Conservation (phyloP, 2,113 vertebrate species). For the Mastomys coucha region DNA sequence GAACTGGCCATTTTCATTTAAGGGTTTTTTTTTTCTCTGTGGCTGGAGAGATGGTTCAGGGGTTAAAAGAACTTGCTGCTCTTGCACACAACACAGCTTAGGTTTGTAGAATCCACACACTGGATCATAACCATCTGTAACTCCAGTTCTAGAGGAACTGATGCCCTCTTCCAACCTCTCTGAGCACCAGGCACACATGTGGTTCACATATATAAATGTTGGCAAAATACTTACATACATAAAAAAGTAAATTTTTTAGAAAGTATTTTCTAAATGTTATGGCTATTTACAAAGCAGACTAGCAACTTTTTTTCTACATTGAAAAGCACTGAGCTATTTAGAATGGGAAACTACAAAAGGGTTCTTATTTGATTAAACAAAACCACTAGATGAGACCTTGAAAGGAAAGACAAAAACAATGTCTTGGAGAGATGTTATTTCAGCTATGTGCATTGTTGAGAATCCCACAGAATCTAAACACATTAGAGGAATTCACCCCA, state of each 20-base stretch:
- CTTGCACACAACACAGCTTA: not conserved
- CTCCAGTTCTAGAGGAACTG: not conserved
- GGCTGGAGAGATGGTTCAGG: not conserved
- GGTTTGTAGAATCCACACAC: not conserved
- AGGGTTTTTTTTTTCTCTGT: not conserved
- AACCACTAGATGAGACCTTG: not conserved
- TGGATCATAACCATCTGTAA: not conserved
- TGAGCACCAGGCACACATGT: not conserved
- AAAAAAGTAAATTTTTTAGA: not conserved
- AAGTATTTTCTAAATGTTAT: not conserved
- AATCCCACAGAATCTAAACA: not conserved
- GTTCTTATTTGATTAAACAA: constrained; percentile 10
- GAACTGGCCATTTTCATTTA: not conserved
- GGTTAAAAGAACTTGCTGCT: too few species aligned
- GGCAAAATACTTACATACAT: not conserved
- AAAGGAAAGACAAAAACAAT: not conserved
- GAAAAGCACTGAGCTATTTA: not conserved
- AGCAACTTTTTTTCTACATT: not conserved
- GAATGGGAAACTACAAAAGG: constrained; percentile 2
- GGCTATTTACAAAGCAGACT: not conserved
- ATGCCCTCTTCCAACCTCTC: not conserved
- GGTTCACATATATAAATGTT: not conserved
- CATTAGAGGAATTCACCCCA: not conserved
- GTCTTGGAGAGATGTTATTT: not conserved
- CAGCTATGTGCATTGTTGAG: not conserved